phyloP scores from a whole-genome alignment of 23 tunicate genomes.

The Phallusia fumigata region DNA sequence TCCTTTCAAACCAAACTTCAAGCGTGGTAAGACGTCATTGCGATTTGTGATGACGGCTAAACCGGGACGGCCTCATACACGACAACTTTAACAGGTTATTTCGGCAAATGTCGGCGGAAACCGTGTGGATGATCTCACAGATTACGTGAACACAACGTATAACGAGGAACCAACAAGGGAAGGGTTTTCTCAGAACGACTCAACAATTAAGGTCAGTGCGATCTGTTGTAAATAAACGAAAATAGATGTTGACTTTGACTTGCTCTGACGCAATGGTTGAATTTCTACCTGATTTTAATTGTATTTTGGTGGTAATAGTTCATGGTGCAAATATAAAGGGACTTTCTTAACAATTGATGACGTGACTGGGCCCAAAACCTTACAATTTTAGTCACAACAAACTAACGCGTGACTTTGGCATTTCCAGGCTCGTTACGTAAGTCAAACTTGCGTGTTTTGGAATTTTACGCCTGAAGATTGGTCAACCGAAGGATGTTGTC shows the following conservation, averaged over 20 bases:
- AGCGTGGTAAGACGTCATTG: neutral
- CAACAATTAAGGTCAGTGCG: neutral
- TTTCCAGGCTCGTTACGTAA: conserved; percentile 9
- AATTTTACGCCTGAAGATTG: conserved; percentile 34
- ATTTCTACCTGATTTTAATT: too few relatives aligned
- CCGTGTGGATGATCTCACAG: neutral
- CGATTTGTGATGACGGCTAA: too few relatives aligned
- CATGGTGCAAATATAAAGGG: too few relatives aligned
- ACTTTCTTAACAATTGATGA: too few relatives aligned
- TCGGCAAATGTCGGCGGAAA: neutral
- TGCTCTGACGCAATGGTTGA: too few relatives aligned
- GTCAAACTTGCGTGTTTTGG: conserved; percentile 57
- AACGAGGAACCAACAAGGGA: neutral
- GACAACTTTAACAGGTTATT: neutral
- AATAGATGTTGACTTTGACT: too few relatives aligned
- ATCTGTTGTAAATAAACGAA: too few relatives aligned
- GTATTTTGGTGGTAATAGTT: too few relatives aligned
- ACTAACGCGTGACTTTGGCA: neutral
- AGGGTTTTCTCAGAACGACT: neutral
- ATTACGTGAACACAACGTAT: neutral
- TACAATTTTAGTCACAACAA: neutral
- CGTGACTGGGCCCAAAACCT: neutral
- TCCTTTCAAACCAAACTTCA: neutral
- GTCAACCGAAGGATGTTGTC: conserved; percentile 57
- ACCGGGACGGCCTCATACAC: neutral